Evolutionary conservation across 2,797 vertebrate species (phyloP).

Genomic region (Manis pentadactyla): DNA sequence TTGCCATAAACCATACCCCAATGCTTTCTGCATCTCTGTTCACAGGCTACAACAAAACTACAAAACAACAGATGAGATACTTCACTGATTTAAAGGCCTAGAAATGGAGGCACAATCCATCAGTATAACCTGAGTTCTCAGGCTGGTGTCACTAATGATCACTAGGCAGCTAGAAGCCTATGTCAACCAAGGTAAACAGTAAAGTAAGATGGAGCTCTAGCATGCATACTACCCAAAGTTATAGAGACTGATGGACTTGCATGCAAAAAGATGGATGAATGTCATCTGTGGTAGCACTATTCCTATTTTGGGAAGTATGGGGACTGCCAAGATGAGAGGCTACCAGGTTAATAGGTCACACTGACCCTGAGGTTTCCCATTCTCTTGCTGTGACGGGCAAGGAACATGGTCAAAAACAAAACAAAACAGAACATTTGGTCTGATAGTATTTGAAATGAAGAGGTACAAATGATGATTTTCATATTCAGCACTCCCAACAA

Average conservation of each 20-base stretch:
- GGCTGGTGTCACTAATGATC: neutral
- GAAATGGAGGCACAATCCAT: constrained; percentile 14
- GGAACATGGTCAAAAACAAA: constrained; percentile 52
- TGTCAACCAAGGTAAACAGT: constrained; percentile 2
- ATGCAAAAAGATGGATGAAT: constrained; percentile 43
- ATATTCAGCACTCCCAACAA: constrained; percentile 25
- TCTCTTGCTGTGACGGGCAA: constrained; percentile 58
- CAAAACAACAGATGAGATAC: constrained; percentile 30
- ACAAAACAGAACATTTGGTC: constrained; percentile 36
- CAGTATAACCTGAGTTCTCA: neutral
- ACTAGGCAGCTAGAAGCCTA: neutral
- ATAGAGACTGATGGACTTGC: neutral
- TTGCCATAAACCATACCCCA: neutral
- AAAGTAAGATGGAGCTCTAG: constrained; percentile 47
- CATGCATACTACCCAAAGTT: constrained; percentile 47
- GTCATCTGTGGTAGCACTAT: neutral
- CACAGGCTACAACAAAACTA: constrained; percentile 43
- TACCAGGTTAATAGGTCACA: constrained; percentile 67
- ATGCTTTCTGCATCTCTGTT: neutral
- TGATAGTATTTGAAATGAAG: constrained; percentile 66
- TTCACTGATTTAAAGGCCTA: constrained; percentile 34
- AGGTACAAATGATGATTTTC: constrained; percentile 54
- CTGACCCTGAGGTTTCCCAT: constrained; percentile 46
- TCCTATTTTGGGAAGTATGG: constrained; percentile 34
- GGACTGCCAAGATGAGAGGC: constrained; percentile 67